Base-by-base conservation (phyloP, 2,797 vertebrate species). In the Crocodylus rhombifer region DNA sequence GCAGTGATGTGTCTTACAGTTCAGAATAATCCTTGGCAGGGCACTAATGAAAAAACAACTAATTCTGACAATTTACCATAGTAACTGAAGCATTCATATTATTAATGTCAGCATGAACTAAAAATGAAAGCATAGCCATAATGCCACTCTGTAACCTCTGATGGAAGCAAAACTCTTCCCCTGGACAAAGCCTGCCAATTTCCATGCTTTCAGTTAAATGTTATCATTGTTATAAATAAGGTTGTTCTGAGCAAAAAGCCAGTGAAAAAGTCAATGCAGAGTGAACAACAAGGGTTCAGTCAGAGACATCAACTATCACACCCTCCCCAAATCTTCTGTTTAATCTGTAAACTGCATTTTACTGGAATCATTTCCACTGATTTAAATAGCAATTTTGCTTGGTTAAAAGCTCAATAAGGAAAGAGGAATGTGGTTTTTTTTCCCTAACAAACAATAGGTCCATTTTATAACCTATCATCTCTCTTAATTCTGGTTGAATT, bases 1-100 rank as follows among this genome's bases (percentile, higher is more conserved):
- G n/a, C 7, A 86, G 28, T 14, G 18, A 80, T 62, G n/a, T 79
- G 61, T 92, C 90, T 94, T 79, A 14, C 80, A 95, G 77, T 85
- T 93, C 79, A 86, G 56, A 96, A 64, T 55, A 81, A 83, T 77
- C 17, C 42, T 91, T 93, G 51, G 36, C 79, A 96, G 80, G 87
- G 63, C 25, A 82, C 80, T 95, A 89, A 93, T 18, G 65, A 91
- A 89, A 95, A 84, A 12, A 3, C 74, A 82, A 62, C 36, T 79
- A 86, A 84, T 87, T 95, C 85, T 95, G 80, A 71, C 42, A 74
- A 65, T 95, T 96, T 86, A 64, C 87, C 57, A 78, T 6, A 80
- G 64, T 84, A 95, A 96, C 56, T 4, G 64, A 95, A 96, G 81
- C 7, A 61, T 90, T 87, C 56, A 1, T 23, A 1, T 88, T 95